Percentiles rank a stretch among this genome's conserved stretches.
Conservation (phyloP, 2,888 invertebrate genomes). For the Parnassius apollo region DNA sequence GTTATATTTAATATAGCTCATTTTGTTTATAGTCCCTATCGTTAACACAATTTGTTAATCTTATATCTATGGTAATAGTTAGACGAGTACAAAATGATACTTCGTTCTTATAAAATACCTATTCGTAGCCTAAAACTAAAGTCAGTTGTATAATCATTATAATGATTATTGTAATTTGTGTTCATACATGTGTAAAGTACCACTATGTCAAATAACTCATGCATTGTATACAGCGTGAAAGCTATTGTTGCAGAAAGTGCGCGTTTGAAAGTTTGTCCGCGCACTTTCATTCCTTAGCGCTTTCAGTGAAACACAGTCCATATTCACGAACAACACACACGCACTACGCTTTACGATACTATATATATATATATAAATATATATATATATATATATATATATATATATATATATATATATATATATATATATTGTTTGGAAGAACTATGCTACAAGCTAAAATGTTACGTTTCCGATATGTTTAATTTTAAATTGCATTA, state of each 20-base stretch:
- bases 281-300: slow-evolving; percentile 31
- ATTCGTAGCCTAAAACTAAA: slow-evolving; percentile 75
- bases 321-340: slow-evolving; percentile 55
- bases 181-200: slow-evolving; percentile 32
- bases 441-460: slow-evolving; percentile 79
- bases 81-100: slow-evolving; percentile 81
- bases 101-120: slow-evolving; percentile 71
- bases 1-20: slow-evolving; percentile 62
- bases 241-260: slow-evolving; percentile 26
- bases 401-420: slow-evolving; percentile 32
- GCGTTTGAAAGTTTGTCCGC: slow-evolving; percentile 18
- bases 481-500: slow-evolving; percentile 65
- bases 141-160: slow-evolving; percentile 74
- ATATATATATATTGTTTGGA: slow-evolving; percentile 61
- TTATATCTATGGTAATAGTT: slow-evolving; percentile 77
- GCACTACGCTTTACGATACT: slow-evolving; percentile 42
- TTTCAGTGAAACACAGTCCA: slow-evolving; percentile 33
- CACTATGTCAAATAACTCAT: slow-evolving; percentile 47
- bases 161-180: slow-evolving; percentile 45
- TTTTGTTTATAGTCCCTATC: slow-evolving; percentile 72
- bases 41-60: slow-evolving; percentile 77
- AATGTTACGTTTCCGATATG: slow-evolving; percentile 77
- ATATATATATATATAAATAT: slow-evolving; percentile 37
- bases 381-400: slow-evolving; percentile 46
- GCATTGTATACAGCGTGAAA: slow-evolving; percentile 37